Evolutionary conservation across 2,113 vertebrate species (phyloP).

Genomic region (Trichomycterus rosablanca): DNA sequence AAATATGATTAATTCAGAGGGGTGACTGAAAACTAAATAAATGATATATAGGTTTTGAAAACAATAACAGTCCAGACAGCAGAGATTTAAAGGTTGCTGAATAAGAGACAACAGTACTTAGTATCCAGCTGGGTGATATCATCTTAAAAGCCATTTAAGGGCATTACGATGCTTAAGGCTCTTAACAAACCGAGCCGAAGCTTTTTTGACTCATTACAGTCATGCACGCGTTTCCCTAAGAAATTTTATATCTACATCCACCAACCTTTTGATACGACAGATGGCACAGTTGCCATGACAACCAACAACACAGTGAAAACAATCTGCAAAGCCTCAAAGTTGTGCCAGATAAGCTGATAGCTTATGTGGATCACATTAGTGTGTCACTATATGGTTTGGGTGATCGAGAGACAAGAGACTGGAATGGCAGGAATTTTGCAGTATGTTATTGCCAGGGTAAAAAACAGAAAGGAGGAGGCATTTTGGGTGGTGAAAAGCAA

Average conservation of each 20-base stretch:
- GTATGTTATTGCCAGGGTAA: constrained; percentile 19
- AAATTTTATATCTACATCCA: constrained; percentile 33
- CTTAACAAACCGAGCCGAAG: constrained; percentile 15
- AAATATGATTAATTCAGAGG: no score
- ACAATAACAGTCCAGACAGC: no score
- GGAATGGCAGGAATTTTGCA: constrained; percentile 20
- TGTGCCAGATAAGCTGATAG: constrained; percentile 32
- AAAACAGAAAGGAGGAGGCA: constrained; percentile 2
- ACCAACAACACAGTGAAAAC: constrained; percentile 29
- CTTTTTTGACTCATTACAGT: constrained; percentile 9
- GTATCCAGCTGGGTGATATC: not conserved
- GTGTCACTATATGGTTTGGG: constrained; percentile 19
- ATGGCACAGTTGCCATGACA: constrained; percentile 43
- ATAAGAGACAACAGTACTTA: not conserved
- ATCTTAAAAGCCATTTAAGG: constrained; percentile 1
- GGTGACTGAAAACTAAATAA: not conserved
- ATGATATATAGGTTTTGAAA: not conserved
- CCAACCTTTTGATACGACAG: constrained; percentile 32
- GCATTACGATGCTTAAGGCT: not conserved
- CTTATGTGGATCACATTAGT: constrained; percentile 28
- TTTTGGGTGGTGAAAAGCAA: constrained; percentile 4
- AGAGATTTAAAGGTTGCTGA: not conserved
- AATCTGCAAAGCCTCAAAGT: constrained; percentile 13
- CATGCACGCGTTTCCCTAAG: constrained; percentile 10
- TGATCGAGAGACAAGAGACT: constrained; percentile 30